phyloP scores from a whole-genome alignment of 2,888 invertebrate genomes.

The Adineta ricciae region DNA sequence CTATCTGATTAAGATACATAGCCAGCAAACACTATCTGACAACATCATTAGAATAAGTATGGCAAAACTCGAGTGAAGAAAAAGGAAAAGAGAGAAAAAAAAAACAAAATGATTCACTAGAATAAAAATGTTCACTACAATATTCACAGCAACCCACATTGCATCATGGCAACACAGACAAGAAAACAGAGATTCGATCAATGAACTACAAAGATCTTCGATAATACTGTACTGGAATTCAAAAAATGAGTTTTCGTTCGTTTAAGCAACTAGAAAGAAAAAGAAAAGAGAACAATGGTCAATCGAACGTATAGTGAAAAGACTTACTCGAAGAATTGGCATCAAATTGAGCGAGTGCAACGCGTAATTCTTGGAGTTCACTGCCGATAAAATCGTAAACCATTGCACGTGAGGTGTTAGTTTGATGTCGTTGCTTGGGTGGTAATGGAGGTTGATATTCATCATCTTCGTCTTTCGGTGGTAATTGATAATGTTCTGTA shows the following conservation, averaged over 20 bases:
- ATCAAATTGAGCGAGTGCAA: constrained; percentile 6
- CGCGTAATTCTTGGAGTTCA: constrained; percentile 9
- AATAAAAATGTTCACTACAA: not conserved
- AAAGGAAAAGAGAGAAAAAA: not conserved
- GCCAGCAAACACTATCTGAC: not conserved
- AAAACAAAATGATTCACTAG: not conserved
- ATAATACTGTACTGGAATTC: not conserved
- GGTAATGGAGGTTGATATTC: constrained; percentile 4
- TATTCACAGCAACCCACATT: not conserved
- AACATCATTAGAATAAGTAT: not conserved
- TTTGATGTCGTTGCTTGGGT: constrained; percentile 1
- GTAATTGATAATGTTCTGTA: constrained; percentile 2
- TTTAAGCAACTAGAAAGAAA: not conserved
- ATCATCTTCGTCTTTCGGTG: not conserved
- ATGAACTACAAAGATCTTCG: not conserved
- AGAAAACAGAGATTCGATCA: not conserved
- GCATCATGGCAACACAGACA: not conserved
- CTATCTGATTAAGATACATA: not conserved
- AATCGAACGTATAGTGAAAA: not conserved
- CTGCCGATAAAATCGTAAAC: constrained; percentile 20
- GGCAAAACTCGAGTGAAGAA: not conserved
- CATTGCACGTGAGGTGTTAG: not conserved
- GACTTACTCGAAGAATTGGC: not conserved
- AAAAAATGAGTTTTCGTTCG: not conserved
- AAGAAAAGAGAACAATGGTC: not conserved